Base-by-base conservation (phyloP, 2,797 vertebrate species). In the Sciurus carolinensis region DNA sequence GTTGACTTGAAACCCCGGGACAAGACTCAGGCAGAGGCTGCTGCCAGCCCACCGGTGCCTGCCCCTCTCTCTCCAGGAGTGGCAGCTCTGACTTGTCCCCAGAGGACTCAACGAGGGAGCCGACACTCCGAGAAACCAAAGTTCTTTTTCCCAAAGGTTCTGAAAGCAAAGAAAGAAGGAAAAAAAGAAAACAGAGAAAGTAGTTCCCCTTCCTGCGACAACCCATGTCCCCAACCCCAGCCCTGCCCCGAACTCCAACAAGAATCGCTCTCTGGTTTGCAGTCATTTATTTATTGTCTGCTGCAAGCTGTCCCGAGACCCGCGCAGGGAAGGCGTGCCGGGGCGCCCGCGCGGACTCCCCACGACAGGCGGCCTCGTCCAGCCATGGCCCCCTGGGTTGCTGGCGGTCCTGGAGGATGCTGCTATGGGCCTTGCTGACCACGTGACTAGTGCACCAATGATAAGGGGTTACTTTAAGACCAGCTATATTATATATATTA, bases 401-500 rank as follows among this genome's bases (percentile, higher is more conserved):
- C 97, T 98, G 98, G 97, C 98, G 98, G 98, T 98, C 98, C 98
- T 98, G 98, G 98, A 98, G 98, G 99, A 98, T 98, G 99, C 99
- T 99, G 99, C 99, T 99, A 98, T 97, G 94, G 98, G 98, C 98
- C 98, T 98, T 98, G 98, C 97, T 98, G 98, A 99, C 98, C 99
- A 98, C 98, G 98, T 98, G 98, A 98, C 98, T 98, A 98, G 98
- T 98, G 98, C 98, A 98, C 98, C 98, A 98, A 98, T 99, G 98
- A 99, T 98, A 99, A 99, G 98, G 98, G 98, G 98, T 98, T 98
- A 99, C 98, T 98, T 99, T 99, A 98, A 99, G 99, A 99, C 98
- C 98, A 99, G 98, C 98, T 98, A 98, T 99, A 99, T 98, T 99
- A 99, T 99, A 99, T 99, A 98, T 99, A 98, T 98, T 98, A 98